Base-by-base conservation (phyloP, 2,888 invertebrate genomes). In the Zeuzera pyrina region DNA sequence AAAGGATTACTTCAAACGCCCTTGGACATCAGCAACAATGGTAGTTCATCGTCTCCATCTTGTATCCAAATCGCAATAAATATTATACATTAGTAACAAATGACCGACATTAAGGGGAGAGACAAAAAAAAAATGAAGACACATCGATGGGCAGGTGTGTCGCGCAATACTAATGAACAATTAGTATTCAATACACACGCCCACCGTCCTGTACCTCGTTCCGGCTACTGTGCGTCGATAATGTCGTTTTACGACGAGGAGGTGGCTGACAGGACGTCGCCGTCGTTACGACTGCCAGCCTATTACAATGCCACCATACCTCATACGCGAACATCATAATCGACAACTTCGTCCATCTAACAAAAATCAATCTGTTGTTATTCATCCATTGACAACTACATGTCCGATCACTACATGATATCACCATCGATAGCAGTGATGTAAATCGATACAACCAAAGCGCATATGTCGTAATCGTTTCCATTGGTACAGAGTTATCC, bases 161-260 rank as follows among this genome's bases (percentile, higher is more conserved):
- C 61, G 66, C 57, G 79, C 74, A 77, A 81, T 83, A 83, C 71
- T 78, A 81, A 81, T 81, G 73, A 64, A 72, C 69, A 71, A 81
- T 81, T 79, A 81, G 71, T 81, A 81, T 83, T 77, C 81, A 60
- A 62, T 43, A 63, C 74, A 70, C 65, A 68, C 50, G 59, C 69
- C 60, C 79, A 78, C 54, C 79, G 83, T 81, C 83, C 83, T 83
- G 83, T 83, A 78, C 71, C 64, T 68, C 79, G 83, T 83, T 83
- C 83, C 83, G 83, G 83, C 83, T 83, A 79, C 83, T 78, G 83
- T 79, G 73, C 65, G 70, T 83, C 78, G 78, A 78, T 83, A 79
- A 74, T 81, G 81, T 81, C 74, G 70, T 79, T 83, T 83, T 83
- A 83, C 78, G 83, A 83, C 67, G 71, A 64, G 76, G 69, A 57